phyloP scores from a whole-genome alignment of 2,888 invertebrate species.

The Netelia inedita region DNA sequence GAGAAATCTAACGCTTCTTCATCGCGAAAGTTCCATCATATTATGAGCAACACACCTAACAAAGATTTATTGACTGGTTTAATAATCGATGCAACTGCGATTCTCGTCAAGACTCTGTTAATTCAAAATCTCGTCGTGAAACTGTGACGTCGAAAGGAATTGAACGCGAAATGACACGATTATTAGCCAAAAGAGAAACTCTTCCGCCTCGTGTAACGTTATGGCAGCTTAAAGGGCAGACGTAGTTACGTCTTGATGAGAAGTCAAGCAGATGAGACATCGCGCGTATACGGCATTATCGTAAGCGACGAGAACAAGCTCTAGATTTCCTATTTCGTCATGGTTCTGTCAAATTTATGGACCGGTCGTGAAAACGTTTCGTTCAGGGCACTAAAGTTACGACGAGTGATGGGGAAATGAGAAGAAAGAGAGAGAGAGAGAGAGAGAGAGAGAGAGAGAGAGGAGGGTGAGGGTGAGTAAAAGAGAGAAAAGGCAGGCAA shows the following conservation, averaged over 20 bases:
- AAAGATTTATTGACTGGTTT: no score
- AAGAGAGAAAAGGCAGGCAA: neutral
- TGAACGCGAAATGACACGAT: no score
- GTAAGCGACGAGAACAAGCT: neutral
- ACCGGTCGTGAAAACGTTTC: constrained; percentile 45
- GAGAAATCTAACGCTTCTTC: neutral
- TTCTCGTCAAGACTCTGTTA: no score
- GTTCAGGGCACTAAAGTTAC: constrained; percentile 38
- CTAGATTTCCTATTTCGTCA: constrained; percentile 19
- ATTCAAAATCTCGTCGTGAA: no score
- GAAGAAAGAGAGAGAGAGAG: neutral
- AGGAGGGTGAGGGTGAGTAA: no score
- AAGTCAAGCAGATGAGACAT: constrained; percentile 42
- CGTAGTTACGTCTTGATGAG: constrained; percentile 56
- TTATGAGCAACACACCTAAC: no score
- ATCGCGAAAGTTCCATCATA: neutral
- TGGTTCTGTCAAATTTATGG: constrained; percentile 51
- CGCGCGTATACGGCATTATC: constrained; percentile 2
- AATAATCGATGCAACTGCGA: no score
- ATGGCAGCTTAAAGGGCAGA: no score
- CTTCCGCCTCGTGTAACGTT: no score
- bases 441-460: neutral
- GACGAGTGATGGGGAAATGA: constrained; percentile 31
- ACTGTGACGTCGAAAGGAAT: no score
- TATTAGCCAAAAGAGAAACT: no score